Conservation (phyloP, 2,797 vertebrate species). For the Chloroceryle amazona region DNA sequence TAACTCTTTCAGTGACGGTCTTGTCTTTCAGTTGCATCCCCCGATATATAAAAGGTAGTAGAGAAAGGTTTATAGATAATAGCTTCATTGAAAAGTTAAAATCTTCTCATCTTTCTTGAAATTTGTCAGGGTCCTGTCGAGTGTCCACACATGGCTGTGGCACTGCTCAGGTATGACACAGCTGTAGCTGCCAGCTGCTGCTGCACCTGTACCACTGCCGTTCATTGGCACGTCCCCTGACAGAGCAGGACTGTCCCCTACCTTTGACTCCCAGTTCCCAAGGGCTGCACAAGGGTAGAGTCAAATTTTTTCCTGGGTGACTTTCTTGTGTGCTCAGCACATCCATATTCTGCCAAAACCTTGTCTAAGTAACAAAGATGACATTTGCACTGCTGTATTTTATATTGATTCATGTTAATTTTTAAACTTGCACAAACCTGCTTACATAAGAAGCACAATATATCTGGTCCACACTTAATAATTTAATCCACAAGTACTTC, state of each 20-base stretch:
- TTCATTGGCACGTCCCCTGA: rapidly evolving
- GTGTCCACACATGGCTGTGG: rapidly evolving
- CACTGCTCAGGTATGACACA: too few species aligned
- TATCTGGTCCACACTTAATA: rapidly evolving
- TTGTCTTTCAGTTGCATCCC: not conserved
- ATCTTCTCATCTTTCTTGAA: not conserved
- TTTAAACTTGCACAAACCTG: not conserved
- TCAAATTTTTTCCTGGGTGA: not conserved
- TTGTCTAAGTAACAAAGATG: rapidly evolving
- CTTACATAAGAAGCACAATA: rapidly evolving
- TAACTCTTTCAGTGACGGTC: not conserved
- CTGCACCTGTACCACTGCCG: rapidly evolving
- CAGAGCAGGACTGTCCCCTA: not conserved
- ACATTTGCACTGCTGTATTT: rapidly evolving
- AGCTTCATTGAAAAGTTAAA: not conserved
- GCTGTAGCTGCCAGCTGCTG: not conserved
- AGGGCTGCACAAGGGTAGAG: not conserved
- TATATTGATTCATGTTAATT: not conserved
- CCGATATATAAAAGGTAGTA: not conserved
- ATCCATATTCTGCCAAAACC: not conserved
- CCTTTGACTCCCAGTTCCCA: not conserved
- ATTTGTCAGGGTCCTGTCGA: not conserved
- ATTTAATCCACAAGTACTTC: not conserved
- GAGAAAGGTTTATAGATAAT: not conserved
- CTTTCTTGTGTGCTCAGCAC: not conserved